A percentile compares a stretch with the other conserved stretches of the same genome.
These are phyloP conservation scores for Cyprinodon tularosa DNA, from an alignment of 2,113 vertebrate species.

Conservation along the genomic window DNA sequence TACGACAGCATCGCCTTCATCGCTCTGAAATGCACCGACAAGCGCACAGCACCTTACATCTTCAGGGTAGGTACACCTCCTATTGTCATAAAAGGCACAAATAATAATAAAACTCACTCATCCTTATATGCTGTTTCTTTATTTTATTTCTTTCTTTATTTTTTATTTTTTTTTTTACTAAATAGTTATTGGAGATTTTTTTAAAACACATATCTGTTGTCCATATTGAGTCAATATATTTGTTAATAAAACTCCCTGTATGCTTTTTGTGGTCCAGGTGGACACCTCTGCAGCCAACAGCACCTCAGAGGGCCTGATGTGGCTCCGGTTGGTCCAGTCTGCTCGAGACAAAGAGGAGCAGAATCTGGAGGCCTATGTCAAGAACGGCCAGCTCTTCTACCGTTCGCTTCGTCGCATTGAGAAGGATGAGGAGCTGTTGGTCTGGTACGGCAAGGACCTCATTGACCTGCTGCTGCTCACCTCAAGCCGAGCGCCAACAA, in stretches of 20 bases:
- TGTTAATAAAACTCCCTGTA: not conserved
- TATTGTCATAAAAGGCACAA: too few relatives aligned
- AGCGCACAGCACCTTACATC: constrained; percentile 95
- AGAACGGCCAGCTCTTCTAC: constrained; percentile 96
- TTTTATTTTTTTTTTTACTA: not conserved
- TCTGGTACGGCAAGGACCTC: constrained; percentile 97
- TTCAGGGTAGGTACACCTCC: constrained; percentile 84
- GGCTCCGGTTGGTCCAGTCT: constrained; percentile 94
- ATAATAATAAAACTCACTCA: too few relatives aligned
- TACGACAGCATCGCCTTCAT: constrained; percentile 99
- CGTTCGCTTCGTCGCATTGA: constrained; percentile 93
- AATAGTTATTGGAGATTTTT: not conserved
- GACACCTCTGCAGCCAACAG: constrained; percentile 94
- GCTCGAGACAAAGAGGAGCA: constrained; percentile 94
- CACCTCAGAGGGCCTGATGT: constrained; percentile 94
- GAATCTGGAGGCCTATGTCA: constrained; percentile 97
- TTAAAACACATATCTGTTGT: not conserved
- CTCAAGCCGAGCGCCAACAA: constrained; percentile 80
- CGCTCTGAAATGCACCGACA: constrained; percentile 95
- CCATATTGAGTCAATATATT: not conserved
- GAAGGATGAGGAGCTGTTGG: constrained; percentile 96
- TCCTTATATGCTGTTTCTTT: too few relatives aligned
- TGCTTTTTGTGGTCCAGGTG: constrained; percentile 78
- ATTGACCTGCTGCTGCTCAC: constrained; percentile 90
- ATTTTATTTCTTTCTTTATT: not conserved